Conservation (phyloP, 2,797 vertebrate species). For the Siniperca obscura region DNA sequence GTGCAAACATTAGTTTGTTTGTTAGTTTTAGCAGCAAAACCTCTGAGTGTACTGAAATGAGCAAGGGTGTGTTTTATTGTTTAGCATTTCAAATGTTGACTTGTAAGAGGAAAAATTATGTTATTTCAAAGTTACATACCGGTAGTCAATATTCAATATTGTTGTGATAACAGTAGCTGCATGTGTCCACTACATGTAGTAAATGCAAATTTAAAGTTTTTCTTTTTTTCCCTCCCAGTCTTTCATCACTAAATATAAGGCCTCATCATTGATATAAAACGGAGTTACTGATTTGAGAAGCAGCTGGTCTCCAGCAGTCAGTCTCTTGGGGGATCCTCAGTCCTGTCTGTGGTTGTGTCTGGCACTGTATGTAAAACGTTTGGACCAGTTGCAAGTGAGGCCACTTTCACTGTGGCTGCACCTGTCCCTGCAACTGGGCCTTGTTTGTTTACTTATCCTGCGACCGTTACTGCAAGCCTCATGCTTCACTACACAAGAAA, state of each 20-base stretch:
- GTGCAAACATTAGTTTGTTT: no score
- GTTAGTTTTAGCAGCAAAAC: not conserved
- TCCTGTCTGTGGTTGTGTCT: conserved; percentile 69
- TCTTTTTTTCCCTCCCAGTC: not conserved
- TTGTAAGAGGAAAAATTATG: not conserved
- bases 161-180: not conserved
- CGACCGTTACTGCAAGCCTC: conserved; percentile 78
- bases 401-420: conserved; percentile 78
- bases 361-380: conserved; percentile 42
- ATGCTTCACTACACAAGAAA: conserved; percentile 78
- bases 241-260: not conserved
- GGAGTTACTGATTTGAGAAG: conserved; percentile 41
- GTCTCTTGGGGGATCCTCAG: conserved; percentile 61
- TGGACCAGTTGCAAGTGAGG: conserved; percentile 53
- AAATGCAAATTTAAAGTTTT: not conserved
- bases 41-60: not conserved
- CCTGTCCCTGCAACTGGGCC: conserved; percentile 72
- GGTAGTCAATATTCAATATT: not conserved
- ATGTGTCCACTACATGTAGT: not conserved
- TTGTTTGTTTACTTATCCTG: conserved; percentile 81
- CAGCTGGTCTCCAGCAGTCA: conserved; percentile 50
- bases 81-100: not conserved
- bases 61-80: not conserved
- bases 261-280: conserved; percentile 26
- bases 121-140: not conserved